Evolutionary conservation across 2,113 vertebrate genomes (phyloP), one percentile per base, ranked within the genome.

Genomic region (Toxotes jaculatrix): DNA sequence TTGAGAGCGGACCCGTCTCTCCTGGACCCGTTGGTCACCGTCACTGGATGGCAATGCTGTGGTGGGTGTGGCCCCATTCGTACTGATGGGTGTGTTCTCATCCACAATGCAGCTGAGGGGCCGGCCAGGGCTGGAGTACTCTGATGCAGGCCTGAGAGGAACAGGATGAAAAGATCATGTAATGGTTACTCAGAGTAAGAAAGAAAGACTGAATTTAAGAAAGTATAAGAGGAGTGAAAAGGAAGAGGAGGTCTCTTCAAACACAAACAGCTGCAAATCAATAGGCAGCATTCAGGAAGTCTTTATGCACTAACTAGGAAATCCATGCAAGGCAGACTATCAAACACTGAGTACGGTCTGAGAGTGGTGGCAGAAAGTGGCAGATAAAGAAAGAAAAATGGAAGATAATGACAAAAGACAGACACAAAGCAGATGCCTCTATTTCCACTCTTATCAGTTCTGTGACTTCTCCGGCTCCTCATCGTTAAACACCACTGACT

Each of bases 61-160:
- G 74, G 90, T 93, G 73, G 93, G 93, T 1, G 93, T 93, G 32
- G 98, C 98, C 13, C 98, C 98, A 3, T 99, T 98, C 0, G 97
- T 97, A 87, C 95, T 97, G 73, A 99, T 84, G 0, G 98, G 98
- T 3, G 97, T 98, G 94, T 98, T 99, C 93, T 99, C 98, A 1
- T 99, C 97, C 86, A 98, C 98, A 14, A 99, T 95, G 87, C 98
- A 99, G 95, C 98, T 99, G 85, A 98, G 97, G 0, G 98, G 98
- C 77, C 98, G 94, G 66, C 98, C 97, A 0, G 98, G 98, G 90
- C 98, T 99, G 73, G 97, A 99, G 94, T 99, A 99, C 90, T 99
- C 98, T 0, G 97, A 98, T 0, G 98, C 98, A 0, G 98, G 98
- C 91, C 98, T 99, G 85, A 51, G 23, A 11, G 38, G 11, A 17